These are phyloP conservation scores for Celastrina argiolus DNA, from an alignment of 2,888 invertebrate species.

Conservation along the genomic window DNA sequence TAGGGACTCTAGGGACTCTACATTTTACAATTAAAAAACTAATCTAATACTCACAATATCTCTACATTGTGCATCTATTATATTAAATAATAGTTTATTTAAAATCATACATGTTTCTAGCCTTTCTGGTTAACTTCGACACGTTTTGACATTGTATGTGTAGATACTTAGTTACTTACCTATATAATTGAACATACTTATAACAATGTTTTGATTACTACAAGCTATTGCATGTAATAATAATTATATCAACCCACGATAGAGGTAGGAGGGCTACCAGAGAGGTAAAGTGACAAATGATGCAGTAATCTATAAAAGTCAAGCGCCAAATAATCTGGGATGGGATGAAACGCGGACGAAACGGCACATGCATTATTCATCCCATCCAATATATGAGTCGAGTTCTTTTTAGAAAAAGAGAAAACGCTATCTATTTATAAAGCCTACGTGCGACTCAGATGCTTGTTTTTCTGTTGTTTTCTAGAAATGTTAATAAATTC, in stretches of 20 bases:
- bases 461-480: conserved; percentile 23
- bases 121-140: too few relatives aligned
- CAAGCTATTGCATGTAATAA: background rate
- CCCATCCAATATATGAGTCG: conserved; percentile 15
- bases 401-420: conserved; percentile 13
- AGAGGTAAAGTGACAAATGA: background rate
- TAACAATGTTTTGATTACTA: too few relatives aligned
- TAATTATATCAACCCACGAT: background rate
- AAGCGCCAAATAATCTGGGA: conserved; percentile 16
- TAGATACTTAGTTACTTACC: too few relatives aligned
- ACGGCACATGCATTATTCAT: conserved; percentile 21
- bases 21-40: too few relatives aligned
- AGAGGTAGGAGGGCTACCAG: background rate
- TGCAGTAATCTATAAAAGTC: conserved; percentile 12
- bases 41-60: too few relatives aligned
- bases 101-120: too few relatives aligned
- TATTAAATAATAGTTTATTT: too few relatives aligned
- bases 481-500: conserved; percentile 14
- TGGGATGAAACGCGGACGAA: conserved; percentile 4
- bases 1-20: too few relatives aligned
- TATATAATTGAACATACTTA: too few relatives aligned
- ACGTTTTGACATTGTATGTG: too few relatives aligned
- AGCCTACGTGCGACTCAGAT: conserved; percentile 11
- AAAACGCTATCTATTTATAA: conserved; percentile 14
- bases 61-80: too few relatives aligned